These are phyloP conservation scores for Myiotriccus ornatus DNA, from an alignment of 2,797 vertebrate genomes.

Conservation along the genomic window DNA sequence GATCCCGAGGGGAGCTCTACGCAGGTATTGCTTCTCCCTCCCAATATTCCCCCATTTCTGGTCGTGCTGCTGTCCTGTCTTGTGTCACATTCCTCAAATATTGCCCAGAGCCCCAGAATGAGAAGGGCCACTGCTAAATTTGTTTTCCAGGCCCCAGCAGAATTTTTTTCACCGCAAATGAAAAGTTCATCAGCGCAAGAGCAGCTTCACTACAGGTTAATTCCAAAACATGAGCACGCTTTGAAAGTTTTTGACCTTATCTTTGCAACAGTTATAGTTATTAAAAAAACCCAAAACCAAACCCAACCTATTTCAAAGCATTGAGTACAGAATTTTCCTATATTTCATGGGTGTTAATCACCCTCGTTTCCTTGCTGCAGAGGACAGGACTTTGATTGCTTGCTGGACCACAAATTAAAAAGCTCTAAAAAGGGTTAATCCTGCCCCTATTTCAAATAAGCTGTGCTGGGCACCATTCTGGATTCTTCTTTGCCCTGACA, in stretches of 20 bases:
- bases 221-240: rapidly evolving
- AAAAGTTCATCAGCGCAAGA: neutral
- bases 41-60: neutral
- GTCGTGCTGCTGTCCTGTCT: neutral
- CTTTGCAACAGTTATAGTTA: neutral
- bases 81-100: neutral
- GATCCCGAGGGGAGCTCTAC: neutral
- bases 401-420: neutral
- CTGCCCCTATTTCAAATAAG: neutral
- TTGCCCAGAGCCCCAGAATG: neutral
- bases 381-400: neutral
- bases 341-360: neutral
- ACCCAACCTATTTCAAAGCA: neutral
- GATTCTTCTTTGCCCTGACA: neutral
- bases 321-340: neutral
- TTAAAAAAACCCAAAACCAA: neutral
- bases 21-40: neutral
- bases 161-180: neutral
- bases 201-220: neutral
- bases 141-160: neutral
- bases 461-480: neutral
- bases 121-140: neutral
- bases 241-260: neutral
- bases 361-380: neutral
- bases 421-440: neutral